phyloP scores from a whole-genome alignment of 2,113 vertebrate species.

The Tenebrosternarchus preto region DNA sequence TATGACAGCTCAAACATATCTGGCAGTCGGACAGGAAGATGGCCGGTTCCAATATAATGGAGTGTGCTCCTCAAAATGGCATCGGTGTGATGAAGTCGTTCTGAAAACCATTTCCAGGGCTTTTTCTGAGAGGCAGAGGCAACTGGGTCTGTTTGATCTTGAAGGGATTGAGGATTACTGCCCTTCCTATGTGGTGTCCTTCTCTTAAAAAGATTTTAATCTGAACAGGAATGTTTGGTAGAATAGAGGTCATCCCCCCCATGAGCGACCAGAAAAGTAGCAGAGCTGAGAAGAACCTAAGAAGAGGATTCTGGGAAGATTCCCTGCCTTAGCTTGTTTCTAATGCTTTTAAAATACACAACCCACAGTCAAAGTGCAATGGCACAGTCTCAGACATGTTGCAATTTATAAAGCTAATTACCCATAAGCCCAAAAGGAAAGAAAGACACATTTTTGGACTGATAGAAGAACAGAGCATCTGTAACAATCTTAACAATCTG shows the following conservation, averaged over 20 bases:
- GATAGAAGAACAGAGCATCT: neutral
- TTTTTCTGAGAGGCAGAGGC: constrained; percentile 54
- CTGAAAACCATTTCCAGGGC: constrained; percentile 53
- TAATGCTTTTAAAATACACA: neutral
- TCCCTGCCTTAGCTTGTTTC: constrained; percentile 25
- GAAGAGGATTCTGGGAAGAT: constrained; percentile 64
- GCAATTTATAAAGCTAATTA: constrained; percentile 22
- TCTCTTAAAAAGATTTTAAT: constrained; percentile 72
- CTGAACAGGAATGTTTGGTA: constrained; percentile 68
- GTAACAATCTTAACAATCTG: neutral
- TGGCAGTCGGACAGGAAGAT: constrained; percentile 12
- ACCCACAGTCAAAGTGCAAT: neutral
- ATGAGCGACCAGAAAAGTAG: constrained; percentile 60
- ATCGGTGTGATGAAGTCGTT: constrained; percentile 55
- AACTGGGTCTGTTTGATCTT: constrained; percentile 69
- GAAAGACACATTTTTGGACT: constrained; percentile 1
- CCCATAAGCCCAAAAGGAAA: constrained; percentile 7
- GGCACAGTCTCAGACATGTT: neutral
- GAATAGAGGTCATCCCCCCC: constrained; percentile 70
- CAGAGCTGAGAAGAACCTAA: constrained; percentile 60
- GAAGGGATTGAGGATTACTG: constrained; percentile 68
- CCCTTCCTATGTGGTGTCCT: constrained; percentile 66
- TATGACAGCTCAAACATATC: constrained; percentile 16
- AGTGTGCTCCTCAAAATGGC: constrained; percentile 39
- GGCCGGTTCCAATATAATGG: constrained; percentile 18